Evolutionary conservation across 2,888 invertebrate species (phyloP).

Genomic region (Nemotelus pantherinus): DNA sequence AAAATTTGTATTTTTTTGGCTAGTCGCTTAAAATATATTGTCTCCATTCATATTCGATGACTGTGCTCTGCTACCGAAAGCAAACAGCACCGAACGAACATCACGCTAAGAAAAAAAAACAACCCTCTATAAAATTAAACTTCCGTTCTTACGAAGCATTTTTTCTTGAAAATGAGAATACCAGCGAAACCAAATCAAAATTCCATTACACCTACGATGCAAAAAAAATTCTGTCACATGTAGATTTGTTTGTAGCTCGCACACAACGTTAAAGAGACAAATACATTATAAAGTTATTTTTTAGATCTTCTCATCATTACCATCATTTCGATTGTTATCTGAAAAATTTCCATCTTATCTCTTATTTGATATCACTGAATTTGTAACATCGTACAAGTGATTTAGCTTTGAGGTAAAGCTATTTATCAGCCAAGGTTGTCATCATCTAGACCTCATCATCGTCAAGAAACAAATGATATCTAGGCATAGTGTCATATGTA

Average conservation of each 20-base stretch:
- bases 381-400: constrained; percentile 37
- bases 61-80: too few species aligned
- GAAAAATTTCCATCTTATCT: constrained; percentile 29
- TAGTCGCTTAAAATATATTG: too few species aligned
- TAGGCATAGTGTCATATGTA: too few species aligned
- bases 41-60: too few species aligned
- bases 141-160: not conserved
- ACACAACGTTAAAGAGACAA: not conserved
- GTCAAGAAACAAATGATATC: too few species aligned
- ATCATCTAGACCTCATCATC: not conserved
- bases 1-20: too few species aligned
- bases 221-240: not conserved
- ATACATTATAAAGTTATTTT: not conserved
- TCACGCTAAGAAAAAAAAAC: too few species aligned
- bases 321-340: constrained; percentile 4
- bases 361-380: constrained; percentile 33
- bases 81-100: too few species aligned
- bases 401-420: constrained; percentile 40
- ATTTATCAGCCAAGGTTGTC: constrained; percentile 43
- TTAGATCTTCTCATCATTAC: constrained; percentile 12
- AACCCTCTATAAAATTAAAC: too few species aligned
- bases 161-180: not conserved
- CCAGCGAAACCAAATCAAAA: not conserved
- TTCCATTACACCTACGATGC: constrained; percentile 2
- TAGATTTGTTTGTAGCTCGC: not conserved